Evolutionary conservation across 2,888 invertebrate species (phyloP).

Genomic region (Scaptomyza flava): DNA sequence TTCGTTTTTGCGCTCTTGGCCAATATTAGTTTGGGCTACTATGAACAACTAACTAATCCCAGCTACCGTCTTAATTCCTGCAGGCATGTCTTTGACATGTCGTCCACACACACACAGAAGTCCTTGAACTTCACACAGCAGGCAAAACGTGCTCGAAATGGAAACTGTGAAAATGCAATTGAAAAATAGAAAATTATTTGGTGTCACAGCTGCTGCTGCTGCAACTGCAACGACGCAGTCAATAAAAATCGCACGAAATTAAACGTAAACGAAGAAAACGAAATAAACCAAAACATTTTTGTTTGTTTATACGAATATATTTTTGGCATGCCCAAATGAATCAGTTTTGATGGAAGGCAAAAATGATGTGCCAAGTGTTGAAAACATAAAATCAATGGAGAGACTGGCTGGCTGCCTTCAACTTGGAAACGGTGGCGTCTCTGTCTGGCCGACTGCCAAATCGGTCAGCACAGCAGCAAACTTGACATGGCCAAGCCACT

Average conservation of each 20-base stretch:
- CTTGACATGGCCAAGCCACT: conserved; percentile 62
- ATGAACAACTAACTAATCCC: neutral
- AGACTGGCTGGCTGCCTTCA: conserved; percentile 51
- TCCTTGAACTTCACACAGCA: conserved; percentile 47
- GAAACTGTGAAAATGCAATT: conserved; percentile 18
- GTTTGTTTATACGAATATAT: conserved; percentile 17
- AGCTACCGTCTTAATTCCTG: conserved; percentile 52
- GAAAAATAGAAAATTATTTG: conserved; percentile 5
- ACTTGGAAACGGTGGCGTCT: conserved; percentile 42
- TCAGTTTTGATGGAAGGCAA: neutral
- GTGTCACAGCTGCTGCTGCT: neutral
- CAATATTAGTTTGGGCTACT: conserved; percentile 28
- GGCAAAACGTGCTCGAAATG: conserved; percentile 23
- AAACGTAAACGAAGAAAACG: conserved; percentile 18
- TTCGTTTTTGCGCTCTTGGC: conserved; percentile 9
- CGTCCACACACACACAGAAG: conserved; percentile 8
- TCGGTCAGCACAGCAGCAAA: conserved; percentile 28
- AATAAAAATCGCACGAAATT: conserved; percentile 36
- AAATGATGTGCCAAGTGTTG: conserved; percentile 28
- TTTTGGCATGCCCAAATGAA: conserved; percentile 19
- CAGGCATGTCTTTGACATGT: conserved; percentile 52
- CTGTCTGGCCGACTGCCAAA: conserved; percentile 64
- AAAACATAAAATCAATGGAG: conserved; percentile 56
- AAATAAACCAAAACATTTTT: conserved; percentile 13
- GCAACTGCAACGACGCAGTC: conserved; percentile 4